Evolutionary conservation across 1,140 invertebrate species (phyloP), one percentile per base, ranked within the genome.

Genomic region (Eufriesea mexicana): DNA sequence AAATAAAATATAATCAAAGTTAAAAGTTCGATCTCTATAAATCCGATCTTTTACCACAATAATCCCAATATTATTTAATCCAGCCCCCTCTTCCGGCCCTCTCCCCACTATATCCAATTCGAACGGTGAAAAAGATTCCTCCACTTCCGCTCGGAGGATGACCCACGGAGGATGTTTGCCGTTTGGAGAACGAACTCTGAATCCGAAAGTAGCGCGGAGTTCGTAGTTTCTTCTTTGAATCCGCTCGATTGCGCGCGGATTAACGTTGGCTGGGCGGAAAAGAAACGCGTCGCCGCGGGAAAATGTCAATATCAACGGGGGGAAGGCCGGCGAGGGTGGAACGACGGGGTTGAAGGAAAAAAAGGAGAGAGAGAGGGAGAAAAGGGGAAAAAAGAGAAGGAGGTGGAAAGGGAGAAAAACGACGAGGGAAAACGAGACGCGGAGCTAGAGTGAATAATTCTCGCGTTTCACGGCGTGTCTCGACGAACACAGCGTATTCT

Each of bases 191-290:
- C 25, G n/a, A 71, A 35, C 45, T 9, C 8, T 61, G 18, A 23
- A 12, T 8, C 4, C 42, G 45, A 62, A 47, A 73, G n/a, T 35
- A 57, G 55, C 66, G n/a, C 20, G n/a, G 57, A n/a, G 55, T 7
- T 12, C 16, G 64, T 71, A 70, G 71, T 55, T 84, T 73, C 59
- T 75, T 62, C 61, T 70, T 70, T 70, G 74, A 74, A 83, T 86
- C 74, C 78, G 35, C 62, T 86, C 84, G 71, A 86, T 86, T 79
- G 82, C 76, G 64, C 75, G 62, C 73, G 45, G 83, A 79, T 86
- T 86, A 86, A 86, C 77, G 82, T 42, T 55, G 49, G 75, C 25
- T n/a, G 47, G 57, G 28, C 25, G 62, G 62, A 47, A 55, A 49
- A 55, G 51, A 79, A 61, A 59, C 66, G 55, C 59, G 45, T 57